phyloP scores from a whole-genome alignment of 2,888 invertebrate genomes.

The Anthrax anthrax region DNA sequence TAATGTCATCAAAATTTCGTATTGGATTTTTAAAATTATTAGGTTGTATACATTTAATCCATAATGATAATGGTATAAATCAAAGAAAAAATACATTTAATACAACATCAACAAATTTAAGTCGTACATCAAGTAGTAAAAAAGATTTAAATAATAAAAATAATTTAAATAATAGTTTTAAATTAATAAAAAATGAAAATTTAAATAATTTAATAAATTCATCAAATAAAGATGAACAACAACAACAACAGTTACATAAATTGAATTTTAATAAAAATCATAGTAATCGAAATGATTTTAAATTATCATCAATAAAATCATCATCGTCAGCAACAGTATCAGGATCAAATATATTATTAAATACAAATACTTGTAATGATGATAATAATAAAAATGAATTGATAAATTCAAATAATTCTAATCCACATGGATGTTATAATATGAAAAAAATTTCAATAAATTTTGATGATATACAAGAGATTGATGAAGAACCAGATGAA shows the following conservation, averaged over 20 bases:
- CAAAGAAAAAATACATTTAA: constrained; percentile 18
- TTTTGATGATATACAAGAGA: constrained; percentile 9
- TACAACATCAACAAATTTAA: constrained; percentile 20
- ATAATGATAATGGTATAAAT: constrained; percentile 11
- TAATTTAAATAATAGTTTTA: not conserved
- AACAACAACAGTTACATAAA: not conserved
- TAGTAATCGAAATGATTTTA: not conserved
- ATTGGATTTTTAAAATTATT: constrained; percentile 61
- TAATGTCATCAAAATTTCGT: constrained; percentile 84
- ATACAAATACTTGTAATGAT: too few species aligned
- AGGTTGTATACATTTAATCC: constrained; percentile 22
- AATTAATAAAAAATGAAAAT: constrained; percentile 1
- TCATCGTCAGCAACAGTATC: too few species aligned
- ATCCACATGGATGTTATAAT: not conserved
- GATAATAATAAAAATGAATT: too few species aligned
- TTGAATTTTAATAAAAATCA: not conserved
- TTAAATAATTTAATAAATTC: not conserved
- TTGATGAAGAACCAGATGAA: constrained; percentile 8
- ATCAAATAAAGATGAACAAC: not conserved
- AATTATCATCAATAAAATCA: not conserved
- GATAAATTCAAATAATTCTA: too few species aligned
- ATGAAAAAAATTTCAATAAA: constrained; percentile 7
- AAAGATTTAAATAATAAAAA: constrained; percentile 5
- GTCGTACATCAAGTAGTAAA: constrained; percentile 15
- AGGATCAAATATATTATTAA: too few species aligned